A percentile compares a stretch with the other conserved stretches of the same genome.
phyloP scores from a whole-genome alignment of 2,888 invertebrate species.

The Embidobia sp. region DNA sequence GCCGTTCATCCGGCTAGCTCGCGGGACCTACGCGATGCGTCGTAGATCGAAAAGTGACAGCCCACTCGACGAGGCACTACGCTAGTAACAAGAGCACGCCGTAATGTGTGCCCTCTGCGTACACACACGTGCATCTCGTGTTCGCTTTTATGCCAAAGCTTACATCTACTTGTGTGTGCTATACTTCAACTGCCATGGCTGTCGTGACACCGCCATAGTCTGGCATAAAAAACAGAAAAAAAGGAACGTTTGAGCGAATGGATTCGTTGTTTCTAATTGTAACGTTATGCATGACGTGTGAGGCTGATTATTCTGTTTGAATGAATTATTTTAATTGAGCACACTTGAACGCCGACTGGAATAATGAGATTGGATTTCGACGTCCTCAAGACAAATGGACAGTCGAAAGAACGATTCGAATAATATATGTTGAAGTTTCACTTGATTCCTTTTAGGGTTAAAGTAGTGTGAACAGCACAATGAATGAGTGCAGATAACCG shows the following conservation, averaged over 20 bases:
- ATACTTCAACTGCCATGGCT: constrained; percentile 35
- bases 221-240: background rate
- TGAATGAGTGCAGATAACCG: no score
- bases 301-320: constrained; percentile 4
- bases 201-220: constrained; percentile 21
- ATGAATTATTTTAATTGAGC: constrained; percentile 30
- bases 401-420: no score
- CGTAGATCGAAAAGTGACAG: constrained; percentile 69
- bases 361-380: background rate
- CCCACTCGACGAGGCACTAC: constrained; percentile 66
- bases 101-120: constrained; percentile 37
- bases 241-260: constrained; percentile 1
- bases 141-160: constrained; percentile 44
- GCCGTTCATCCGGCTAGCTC: constrained; percentile 67
- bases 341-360: background rate
- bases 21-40: constrained; percentile 62
- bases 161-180: constrained; percentile 31
- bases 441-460: no score
- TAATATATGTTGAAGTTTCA: no score
- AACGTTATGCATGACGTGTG: constrained; percentile 16
- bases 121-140: constrained; percentile 32
- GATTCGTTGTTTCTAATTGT: constrained; percentile 36
- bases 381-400: no score
- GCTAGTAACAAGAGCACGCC: constrained; percentile 62
- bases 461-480: no score